Conservation (phyloP, 2,888 invertebrate species). For the Eueremaeus valkanovi region DNA sequence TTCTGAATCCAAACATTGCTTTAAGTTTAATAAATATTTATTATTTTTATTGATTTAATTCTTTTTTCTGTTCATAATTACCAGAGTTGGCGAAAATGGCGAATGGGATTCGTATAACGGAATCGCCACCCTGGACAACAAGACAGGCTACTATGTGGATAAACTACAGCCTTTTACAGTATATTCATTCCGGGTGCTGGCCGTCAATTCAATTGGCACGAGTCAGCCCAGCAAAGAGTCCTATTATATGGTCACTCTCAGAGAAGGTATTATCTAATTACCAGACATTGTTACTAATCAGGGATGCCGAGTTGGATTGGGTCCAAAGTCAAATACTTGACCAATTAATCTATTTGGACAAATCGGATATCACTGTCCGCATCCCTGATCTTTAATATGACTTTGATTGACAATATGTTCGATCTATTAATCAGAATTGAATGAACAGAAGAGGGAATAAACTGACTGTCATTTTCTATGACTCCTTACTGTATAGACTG, state of each 20-base stretch:
- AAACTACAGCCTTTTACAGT: conserved; percentile 68
- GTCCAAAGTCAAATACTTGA: no score
- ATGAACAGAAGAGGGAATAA: no score
- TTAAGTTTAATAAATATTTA: neutral
- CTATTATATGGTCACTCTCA: conserved; percentile 67
- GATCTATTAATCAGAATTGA: no score
- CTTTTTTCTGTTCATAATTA: no score
- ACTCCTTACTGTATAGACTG: no score
- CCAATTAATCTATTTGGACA: neutral
- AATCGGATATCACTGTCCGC: no score
- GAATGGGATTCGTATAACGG: conserved; percentile 61
- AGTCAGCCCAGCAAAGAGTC: conserved; percentile 66
- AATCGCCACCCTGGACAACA: conserved; percentile 63
- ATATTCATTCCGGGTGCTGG: conserved; percentile 68
- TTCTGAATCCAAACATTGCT: no score
- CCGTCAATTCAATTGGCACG: conserved; percentile 66
- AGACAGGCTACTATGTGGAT: conserved; percentile 63
- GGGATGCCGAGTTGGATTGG: no score
- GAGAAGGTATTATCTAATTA: conserved; percentile 72
- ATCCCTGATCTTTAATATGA: no score
- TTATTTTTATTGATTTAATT: neutral
- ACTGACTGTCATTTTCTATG: no score
- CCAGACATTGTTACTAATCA: no score
- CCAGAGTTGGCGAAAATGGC: conserved; percentile 64
- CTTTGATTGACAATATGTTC: no score